A percentile compares a stretch with the other conserved stretches of the same genome.
Evolutionary conservation across 1,140 invertebrate species (phyloP).

Genomic region (Cherax quadricarinatus): DNA sequence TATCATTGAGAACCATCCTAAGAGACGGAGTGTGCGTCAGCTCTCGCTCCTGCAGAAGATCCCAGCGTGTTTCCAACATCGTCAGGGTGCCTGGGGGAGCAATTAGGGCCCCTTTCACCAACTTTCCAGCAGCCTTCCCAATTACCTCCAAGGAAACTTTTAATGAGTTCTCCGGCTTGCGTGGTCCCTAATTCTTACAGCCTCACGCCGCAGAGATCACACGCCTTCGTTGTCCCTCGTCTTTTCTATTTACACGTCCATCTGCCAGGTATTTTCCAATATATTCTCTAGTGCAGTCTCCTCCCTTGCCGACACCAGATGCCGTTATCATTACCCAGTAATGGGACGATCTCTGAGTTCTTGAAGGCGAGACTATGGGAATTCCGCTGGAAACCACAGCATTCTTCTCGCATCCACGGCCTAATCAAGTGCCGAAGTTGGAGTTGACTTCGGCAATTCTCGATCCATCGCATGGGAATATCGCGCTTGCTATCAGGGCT

Average conservation of each 20-base stretch:
- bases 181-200: constrained; percentile 47
- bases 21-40: neutral
- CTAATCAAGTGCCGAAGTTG: constrained; percentile 58
- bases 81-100: constrained; percentile 40
- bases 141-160: constrained; percentile 66
- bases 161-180: constrained; percentile 53
- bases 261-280: neutral
- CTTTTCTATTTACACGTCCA: neutral
- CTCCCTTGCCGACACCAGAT: constrained; percentile 1
- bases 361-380: neutral
- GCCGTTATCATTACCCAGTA: neutral
- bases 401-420: constrained; percentile 61
- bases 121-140: constrained; percentile 48
- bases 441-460: constrained; percentile 1
- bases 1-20: constrained; percentile 11
- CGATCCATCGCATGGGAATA: constrained; percentile 23
- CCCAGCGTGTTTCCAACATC: constrained; percentile 40
- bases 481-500: constrained; percentile 47
- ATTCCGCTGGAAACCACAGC: constrained; percentile 62
- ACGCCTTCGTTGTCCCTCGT: neutral
- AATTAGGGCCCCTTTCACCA: constrained; percentile 39
- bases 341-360: neutral
- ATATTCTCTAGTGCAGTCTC: neutral
- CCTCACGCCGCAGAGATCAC: neutral
- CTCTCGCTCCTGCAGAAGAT: neutral